These are phyloP conservation scores for Cariama cristata DNA, from an alignment of 2,113 vertebrate species.

Conservation along the genomic window DNA sequence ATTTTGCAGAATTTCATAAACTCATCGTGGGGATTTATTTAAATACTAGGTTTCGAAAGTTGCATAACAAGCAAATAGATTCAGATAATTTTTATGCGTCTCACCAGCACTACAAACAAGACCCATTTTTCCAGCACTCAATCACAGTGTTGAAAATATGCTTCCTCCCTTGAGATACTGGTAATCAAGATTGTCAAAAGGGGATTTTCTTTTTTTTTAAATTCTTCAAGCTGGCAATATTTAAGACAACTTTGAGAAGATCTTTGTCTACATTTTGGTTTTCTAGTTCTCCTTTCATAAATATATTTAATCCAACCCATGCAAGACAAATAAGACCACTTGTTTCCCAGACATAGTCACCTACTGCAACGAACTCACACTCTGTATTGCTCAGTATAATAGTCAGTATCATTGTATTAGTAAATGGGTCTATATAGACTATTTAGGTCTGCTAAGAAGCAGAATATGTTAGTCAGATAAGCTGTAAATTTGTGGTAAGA, in stretches of 20 bases:
- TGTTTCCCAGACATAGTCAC: neutral
- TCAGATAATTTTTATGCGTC: conserved; percentile 48
- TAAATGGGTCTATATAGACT: neutral
- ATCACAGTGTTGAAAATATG: neutral
- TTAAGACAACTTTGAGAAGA: neutral
- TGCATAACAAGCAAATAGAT: neutral
- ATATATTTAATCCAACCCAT: neutral
- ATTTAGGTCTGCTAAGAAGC: neutral
- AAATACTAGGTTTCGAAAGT: neutral
- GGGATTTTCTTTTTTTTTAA: neutral
- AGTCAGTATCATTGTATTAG: neutral
- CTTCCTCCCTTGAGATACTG: neutral
- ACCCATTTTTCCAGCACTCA: conserved; percentile 29
- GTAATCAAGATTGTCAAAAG: neutral
- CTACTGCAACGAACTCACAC: neutral
- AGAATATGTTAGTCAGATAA: neutral
- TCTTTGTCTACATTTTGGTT: neutral
- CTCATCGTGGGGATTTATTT: conserved; percentile 34
- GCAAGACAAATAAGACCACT: neutral
- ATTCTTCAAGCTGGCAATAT: neutral
- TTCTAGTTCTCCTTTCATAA: neutral
- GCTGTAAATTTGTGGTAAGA: neutral
- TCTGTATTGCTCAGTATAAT: neutral
- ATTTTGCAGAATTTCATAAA: conserved; percentile 12
- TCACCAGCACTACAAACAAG: conserved; percentile 24